Percentiles rank a stretch among this genome's conserved stretches.
phyloP scores from a whole-genome alignment of 2,113 vertebrate genomes.

The Chrysochloris asiatica region DNA sequence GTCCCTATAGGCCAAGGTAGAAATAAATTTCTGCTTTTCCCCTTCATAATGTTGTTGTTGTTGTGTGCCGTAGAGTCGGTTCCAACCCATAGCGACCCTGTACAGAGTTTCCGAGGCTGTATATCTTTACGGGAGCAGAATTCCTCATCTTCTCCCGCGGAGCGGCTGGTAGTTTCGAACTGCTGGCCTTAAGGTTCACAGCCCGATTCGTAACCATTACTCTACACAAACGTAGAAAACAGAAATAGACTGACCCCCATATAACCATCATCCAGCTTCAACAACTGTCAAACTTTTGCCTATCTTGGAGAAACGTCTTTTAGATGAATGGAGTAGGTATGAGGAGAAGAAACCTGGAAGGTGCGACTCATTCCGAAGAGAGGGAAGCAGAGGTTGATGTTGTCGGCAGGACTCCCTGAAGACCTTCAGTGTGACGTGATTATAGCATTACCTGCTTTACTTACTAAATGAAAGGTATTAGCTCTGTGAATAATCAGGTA shows the following conservation, averaged over 20 bases:
- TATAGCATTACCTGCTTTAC: constrained; percentile 12
- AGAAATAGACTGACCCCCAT: background rate
- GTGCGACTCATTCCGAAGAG: background rate
- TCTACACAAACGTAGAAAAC: background rate
- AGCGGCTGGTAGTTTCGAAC: no score
- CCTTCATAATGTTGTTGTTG: background rate
- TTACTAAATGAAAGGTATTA: constrained; percentile 66
- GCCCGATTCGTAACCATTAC: no score
- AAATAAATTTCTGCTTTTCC: background rate
- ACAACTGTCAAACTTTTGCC: background rate
- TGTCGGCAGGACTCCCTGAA: background rate
- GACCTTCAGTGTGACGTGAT: constrained; percentile 31
- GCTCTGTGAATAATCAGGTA: constrained; percentile 74
- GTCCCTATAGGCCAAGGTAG: background rate
- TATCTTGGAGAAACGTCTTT: background rate
- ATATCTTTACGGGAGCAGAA: no score
- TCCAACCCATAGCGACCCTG: no score
- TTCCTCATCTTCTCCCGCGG: no score
- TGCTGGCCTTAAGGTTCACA: no score
- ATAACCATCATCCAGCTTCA: background rate
- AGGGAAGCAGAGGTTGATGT: background rate
- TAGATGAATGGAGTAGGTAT: background rate
- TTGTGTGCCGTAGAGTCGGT: no score
- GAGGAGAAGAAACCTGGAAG: background rate
- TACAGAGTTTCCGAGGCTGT: no score